phyloP scores from a whole-genome alignment of 2,797 vertebrate genomes.

The Hafferia zeledoni region DNA sequence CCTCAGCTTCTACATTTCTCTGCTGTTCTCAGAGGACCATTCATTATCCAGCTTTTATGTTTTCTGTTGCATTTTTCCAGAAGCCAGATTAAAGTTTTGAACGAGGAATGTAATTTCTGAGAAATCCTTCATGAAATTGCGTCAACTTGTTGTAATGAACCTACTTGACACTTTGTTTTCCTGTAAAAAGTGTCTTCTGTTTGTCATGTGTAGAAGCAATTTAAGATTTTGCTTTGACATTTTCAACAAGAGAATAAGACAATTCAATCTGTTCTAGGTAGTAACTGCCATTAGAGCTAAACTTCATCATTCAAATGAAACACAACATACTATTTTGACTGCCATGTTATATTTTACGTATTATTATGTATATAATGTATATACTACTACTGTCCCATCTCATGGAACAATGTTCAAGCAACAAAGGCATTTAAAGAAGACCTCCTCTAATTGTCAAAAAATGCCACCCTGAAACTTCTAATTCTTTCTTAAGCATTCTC shows the following conservation, averaged over 20 bases:
- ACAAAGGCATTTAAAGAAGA: neutral
- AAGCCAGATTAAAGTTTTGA: neutral
- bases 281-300: slow-evolving; percentile 39
- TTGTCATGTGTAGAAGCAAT: slow-evolving; percentile 48
- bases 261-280: slow-evolving; percentile 45
- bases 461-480: neutral
- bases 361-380: neutral
- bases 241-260: slow-evolving; percentile 32
- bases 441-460: neutral
- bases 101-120: slow-evolving; percentile 1
- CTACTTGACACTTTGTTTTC: slow-evolving; percentile 3
- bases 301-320: slow-evolving; percentile 1
- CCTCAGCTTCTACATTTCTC: neutral
- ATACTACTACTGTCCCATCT: neutral
- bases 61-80: neutral
- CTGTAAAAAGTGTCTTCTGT: slow-evolving; percentile 14
- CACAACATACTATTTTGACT: slow-evolving; percentile 6
- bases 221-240: slow-evolving; percentile 59
- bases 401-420: neutral
- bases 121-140: slow-evolving; percentile 24
- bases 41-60: neutral
- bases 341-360: neutral
- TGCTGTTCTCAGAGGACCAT: neutral
- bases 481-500: neutral
- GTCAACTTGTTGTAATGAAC: slow-evolving; percentile 26